A percentile compares a stretch with the other conserved stretches of the same genome.
Conservation (phyloP, 2,888 invertebrate species). For the Mimachlamys varia region DNA sequence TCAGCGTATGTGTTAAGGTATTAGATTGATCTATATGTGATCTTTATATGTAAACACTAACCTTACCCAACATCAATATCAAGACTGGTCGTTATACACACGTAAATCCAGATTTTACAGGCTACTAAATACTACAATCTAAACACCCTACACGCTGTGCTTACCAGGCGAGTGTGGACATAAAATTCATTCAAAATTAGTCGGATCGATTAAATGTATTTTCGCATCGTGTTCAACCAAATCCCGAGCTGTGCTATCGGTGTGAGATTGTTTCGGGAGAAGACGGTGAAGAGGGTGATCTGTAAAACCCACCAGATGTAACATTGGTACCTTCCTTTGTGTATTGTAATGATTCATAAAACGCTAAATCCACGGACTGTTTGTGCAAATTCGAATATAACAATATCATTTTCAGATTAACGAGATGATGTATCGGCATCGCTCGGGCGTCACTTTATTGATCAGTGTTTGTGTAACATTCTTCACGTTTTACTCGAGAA, state of each 20-base stretch:
- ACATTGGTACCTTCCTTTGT: not conserved
- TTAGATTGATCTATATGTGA: too few species aligned
- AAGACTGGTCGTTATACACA: too few species aligned
- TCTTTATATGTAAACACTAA: too few species aligned
- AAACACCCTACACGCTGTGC: not conserved
- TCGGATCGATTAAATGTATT: not conserved
- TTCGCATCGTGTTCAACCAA: not conserved
- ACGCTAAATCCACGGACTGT: not conserved
- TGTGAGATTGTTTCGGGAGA: not conserved
- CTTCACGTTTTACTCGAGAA: not conserved
- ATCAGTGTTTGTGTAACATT: not conserved
- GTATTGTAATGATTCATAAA: not conserved
- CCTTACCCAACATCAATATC: too few species aligned
- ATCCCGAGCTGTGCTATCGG: not conserved
- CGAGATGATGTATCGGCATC: not conserved
- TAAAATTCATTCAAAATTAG: not conserved
- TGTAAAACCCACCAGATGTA: not conserved
- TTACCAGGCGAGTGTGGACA: not conserved
- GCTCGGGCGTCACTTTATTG: not conserved
- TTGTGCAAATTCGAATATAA: too few species aligned
- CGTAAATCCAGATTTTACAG: too few species aligned
- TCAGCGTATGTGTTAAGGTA: too few species aligned
- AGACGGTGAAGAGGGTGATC: not conserved
- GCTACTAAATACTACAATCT: not conserved
- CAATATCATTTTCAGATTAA: too few species aligned